Conservation (phyloP, 2,888 invertebrate genomes). For the Pandemis cinnamomeana region DNA sequence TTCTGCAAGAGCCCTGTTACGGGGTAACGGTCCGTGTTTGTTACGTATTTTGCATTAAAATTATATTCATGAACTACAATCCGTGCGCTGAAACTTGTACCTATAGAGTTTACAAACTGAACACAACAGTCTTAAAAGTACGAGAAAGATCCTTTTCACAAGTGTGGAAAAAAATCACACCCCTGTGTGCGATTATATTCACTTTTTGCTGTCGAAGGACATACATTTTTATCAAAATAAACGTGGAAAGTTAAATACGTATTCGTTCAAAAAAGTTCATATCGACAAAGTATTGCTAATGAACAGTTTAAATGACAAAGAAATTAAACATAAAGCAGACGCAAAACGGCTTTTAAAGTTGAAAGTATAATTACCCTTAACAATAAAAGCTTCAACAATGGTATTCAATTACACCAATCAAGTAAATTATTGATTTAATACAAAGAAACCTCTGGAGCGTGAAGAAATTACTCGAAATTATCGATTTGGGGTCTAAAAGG, state of each 20-base stretch:
- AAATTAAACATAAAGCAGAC: not conserved
- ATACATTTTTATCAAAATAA: not conserved
- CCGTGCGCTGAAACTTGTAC: too few relatives aligned
- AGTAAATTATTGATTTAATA: slow-evolving; percentile 27
- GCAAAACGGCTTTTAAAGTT: slow-evolving; percentile 24
- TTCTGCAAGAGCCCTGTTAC: slow-evolving; percentile 12
- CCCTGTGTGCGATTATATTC: not conserved
- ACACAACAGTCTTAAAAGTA: too few relatives aligned
- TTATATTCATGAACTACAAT: not conserved
- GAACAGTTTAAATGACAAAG: slow-evolving; percentile 10
- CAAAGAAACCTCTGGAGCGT: slow-evolving; percentile 39
- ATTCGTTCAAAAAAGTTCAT: not conserved
- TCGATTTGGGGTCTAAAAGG: slow-evolving; percentile 53
- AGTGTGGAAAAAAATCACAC: not conserved
- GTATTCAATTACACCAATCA: slow-evolving; percentile 28
- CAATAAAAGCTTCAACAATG: slow-evolving; percentile 22
- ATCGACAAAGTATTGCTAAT: not conserved
- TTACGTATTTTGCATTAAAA: not conserved
- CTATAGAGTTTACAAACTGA: too few relatives aligned
- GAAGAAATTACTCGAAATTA: slow-evolving; percentile 45
- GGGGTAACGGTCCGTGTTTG: slow-evolving; percentile 5
- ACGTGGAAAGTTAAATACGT: not conserved
- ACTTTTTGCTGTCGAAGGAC: not conserved
- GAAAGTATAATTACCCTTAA: slow-evolving; percentile 27
- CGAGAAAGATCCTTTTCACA: too few relatives aligned